Evolutionary conservation across 2,888 invertebrate genomes (phyloP).

Genomic region (Hoplodrina blanda): DNA sequence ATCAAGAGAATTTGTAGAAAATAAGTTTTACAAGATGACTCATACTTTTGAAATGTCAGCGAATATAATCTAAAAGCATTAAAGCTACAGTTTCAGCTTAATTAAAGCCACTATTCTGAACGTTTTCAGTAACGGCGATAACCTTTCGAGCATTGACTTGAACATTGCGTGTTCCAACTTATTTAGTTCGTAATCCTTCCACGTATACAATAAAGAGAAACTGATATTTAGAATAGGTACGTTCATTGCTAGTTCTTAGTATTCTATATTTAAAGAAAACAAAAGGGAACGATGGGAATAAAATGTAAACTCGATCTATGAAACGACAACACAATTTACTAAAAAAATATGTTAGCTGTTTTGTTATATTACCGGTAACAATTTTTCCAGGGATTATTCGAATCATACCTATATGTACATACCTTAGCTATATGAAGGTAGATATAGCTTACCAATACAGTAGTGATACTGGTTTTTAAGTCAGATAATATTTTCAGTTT

Average conservation of each 20-base stretch:
- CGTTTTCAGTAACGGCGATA: constrained; percentile 64
- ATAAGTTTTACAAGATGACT: not conserved
- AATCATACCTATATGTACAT: not conserved
- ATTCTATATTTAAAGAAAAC: constrained; percentile 43
- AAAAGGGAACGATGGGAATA: constrained; percentile 45
- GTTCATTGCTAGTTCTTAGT: constrained; percentile 14
- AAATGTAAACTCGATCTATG: constrained; percentile 36
- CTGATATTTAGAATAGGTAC: constrained; percentile 43
- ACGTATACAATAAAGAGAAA: constrained; percentile 38
- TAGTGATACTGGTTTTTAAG: not conserved
- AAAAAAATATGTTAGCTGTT: constrained; percentile 27
- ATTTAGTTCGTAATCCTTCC: constrained; percentile 54
- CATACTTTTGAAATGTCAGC: not conserved
- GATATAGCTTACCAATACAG: not conserved
- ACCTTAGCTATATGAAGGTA: too few relatives aligned
- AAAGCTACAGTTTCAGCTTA: constrained; percentile 32
- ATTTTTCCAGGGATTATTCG: constrained; percentile 12
- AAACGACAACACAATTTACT: constrained; percentile 48
- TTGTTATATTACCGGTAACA: constrained; percentile 1
- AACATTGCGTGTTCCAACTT: constrained; percentile 67
- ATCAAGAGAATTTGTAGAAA: not conserved
- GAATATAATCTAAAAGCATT: constrained; percentile 31
- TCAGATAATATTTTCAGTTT: not conserved
- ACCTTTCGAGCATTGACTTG: constrained; percentile 69
- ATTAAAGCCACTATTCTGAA: constrained; percentile 42